Conservation (phyloP, 2,797 vertebrate species). For the Trachops cirrhosus region DNA sequence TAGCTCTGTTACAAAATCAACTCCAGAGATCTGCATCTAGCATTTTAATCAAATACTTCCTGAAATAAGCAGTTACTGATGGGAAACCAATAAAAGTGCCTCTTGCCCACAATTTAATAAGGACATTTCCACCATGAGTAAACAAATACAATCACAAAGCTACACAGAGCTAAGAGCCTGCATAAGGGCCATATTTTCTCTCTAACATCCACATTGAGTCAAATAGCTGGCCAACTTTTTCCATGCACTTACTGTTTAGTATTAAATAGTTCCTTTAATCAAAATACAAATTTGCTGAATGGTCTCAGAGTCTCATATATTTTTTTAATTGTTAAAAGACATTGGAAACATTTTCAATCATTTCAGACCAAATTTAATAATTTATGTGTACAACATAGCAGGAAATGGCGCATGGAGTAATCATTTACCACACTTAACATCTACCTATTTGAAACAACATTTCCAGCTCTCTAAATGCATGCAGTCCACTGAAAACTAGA, state of each 20-base stretch:
- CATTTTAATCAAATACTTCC: conserved; percentile 62
- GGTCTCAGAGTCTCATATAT: neutral
- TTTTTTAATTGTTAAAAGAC: conserved; percentile 34
- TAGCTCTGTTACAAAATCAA: conserved; percentile 28
- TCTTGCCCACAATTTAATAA: conserved; percentile 59
- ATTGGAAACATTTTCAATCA: conserved; percentile 31
- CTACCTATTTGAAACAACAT: neutral
- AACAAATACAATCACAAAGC: conserved; percentile 55
- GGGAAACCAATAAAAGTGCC: conserved; percentile 35
- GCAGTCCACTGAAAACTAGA: neutral
- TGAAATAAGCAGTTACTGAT: conserved; percentile 50
- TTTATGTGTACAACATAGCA: neutral
- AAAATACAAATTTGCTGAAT: conserved; percentile 26
- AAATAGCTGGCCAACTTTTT: neutral
- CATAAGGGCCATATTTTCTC: neutral
- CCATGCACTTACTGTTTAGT: neutral
- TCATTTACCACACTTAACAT: neutral
- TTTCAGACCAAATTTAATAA: conserved; percentile 39
- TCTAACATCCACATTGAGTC: neutral
- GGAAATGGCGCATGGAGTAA: neutral
- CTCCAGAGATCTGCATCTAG: conserved; percentile 18
- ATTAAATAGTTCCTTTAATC: conserved; percentile 39
- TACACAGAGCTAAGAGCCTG: neutral
- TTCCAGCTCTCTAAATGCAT: neutral
- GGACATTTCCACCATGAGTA: conserved; percentile 36